Evolutionary conservation across 2,113 vertebrate species (phyloP).

Genomic region (Microtus oregoni): DNA sequence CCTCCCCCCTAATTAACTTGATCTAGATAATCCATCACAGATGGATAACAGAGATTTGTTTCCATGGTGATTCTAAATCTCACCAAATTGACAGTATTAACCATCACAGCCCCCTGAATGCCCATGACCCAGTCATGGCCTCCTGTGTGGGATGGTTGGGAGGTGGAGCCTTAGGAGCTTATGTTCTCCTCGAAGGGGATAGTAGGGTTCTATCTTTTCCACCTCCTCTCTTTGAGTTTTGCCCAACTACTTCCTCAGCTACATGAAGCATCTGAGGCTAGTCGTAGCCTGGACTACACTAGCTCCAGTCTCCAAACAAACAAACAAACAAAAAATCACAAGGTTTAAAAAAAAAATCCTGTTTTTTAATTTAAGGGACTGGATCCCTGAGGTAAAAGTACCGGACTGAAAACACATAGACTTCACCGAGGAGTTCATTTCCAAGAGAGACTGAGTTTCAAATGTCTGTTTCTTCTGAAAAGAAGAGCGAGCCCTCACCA

Average conservation of each 20-base stretch:
- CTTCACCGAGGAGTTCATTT: slow-evolving; percentile 1
- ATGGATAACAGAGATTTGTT: neutral
- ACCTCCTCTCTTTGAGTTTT: neutral
- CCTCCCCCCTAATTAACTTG: neutral
- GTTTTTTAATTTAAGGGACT: neutral
- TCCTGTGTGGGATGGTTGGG: neutral
- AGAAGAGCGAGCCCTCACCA: neutral
- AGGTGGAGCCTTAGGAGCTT: too few relatives aligned
- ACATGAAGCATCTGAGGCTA: neutral
- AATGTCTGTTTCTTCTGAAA: neutral
- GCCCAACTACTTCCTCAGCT: neutral
- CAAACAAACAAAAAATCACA: fast-evolving
- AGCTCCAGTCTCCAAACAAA: too few relatives aligned
- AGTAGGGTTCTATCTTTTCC: neutral
- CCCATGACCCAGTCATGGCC: neutral
- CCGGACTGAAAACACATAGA: neutral
- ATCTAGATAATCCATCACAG: neutral
- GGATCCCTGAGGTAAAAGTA: neutral
- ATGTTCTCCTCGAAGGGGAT: neutral
- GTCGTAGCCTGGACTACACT: neutral
- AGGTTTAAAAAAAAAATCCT: neutral
- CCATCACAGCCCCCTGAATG: neutral
- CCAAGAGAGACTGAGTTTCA: neutral
- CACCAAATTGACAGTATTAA: neutral
- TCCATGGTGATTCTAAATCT: neutral